Conservation (phyloP, 2,888 invertebrate species). For the Stenodera caucasica region DNA sequence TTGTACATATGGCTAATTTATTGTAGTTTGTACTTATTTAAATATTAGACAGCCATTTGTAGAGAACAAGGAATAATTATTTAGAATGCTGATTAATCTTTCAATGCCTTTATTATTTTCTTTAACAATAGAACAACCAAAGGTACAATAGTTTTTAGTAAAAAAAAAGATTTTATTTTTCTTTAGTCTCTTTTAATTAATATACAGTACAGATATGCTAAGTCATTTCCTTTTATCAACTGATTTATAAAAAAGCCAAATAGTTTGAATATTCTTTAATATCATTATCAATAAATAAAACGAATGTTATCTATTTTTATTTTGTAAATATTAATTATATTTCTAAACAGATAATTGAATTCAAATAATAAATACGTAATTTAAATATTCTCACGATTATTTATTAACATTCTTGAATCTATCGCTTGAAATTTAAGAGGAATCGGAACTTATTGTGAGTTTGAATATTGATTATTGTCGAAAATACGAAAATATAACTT, state of each 20-base stretch:
- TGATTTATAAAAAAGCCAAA: neutral
- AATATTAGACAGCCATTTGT: slow-evolving; percentile 7
- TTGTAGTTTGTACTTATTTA: slow-evolving; percentile 7
- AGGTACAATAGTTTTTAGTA: neutral
- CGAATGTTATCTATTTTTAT: slow-evolving; percentile 1
- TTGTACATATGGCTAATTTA: slow-evolving; percentile 26
- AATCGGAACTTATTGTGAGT: too few species aligned
- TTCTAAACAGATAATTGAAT: slow-evolving; percentile 7
- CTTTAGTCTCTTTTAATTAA: neutral
- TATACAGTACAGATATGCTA: neutral
- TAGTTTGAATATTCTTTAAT: neutral
- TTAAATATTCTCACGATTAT: too few species aligned
- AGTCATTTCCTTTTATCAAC: neutral
- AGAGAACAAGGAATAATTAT: neutral
- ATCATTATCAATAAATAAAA: neutral
- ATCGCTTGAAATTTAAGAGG: neutral
- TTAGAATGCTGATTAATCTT: slow-evolving; percentile 4
- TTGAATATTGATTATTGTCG: too few species aligned
- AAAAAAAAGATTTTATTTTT: neutral
- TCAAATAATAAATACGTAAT: neutral
- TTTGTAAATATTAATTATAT: slow-evolving; percentile 8
- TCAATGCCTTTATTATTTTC: neutral
- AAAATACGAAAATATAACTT: neutral
- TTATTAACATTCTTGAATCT: too few species aligned
- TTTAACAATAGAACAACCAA: neutral